Evolutionary conservation across 2,888 invertebrate species (phyloP).

Genomic region (Podabrus alpinus): DNA sequence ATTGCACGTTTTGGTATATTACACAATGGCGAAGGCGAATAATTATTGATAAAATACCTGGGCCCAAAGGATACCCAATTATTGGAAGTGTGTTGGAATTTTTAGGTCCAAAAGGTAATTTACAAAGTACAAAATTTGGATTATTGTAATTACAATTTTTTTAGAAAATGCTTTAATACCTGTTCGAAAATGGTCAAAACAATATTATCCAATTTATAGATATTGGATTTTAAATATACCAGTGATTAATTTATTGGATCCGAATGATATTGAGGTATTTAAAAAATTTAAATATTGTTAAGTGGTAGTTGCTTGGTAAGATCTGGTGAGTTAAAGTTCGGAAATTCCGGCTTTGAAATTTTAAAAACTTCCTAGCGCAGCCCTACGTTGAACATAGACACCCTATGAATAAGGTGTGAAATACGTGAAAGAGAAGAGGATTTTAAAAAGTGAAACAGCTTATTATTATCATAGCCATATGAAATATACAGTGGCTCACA

Average conservation of each 20-base stretch:
- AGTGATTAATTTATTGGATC: neutral
- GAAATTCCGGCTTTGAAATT: no score
- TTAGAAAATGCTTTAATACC: neutral
- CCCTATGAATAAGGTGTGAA: no score
- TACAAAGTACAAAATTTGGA: no score
- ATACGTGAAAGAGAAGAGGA: no score
- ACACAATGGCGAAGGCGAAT: no score
- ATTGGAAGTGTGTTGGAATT: neutral
- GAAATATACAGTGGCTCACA: no score
- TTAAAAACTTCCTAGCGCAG: no score
- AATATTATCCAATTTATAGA: neutral
- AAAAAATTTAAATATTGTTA: neutral
- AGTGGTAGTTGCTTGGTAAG: no score
- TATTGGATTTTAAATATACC: neutral
- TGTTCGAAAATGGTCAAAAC: neutral
- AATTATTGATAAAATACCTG: neutral
- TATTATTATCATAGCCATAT: no score
- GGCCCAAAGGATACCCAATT: neutral
- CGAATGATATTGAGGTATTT: constrained; percentile 2
- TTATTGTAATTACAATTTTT: neutral
- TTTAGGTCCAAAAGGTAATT: neutral
- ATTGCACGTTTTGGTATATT: neutral
- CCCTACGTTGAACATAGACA: no score
- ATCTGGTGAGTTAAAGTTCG: no score
- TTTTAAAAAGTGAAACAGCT: no score